Evolutionary conservation across 1,140 invertebrate genomes (phyloP).

Genomic region (Vollenhovia emeryi): DNA sequence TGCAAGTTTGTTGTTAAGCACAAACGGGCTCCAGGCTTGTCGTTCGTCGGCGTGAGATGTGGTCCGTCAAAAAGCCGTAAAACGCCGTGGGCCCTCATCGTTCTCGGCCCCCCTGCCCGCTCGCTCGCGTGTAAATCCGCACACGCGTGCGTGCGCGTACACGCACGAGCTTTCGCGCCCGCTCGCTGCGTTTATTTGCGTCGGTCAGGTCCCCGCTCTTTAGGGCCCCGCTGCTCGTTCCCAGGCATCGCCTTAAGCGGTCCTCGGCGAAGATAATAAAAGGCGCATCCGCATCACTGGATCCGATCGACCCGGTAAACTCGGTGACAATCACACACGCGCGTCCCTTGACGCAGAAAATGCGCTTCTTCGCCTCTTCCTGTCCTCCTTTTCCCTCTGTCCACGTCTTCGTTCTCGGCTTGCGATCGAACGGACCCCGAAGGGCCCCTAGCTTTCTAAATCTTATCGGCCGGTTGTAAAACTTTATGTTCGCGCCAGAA

Average conservation of each 20-base stretch:
- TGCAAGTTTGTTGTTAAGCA: constrained; percentile 78
- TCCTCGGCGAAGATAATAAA: constrained; percentile 66
- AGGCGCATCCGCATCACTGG: constrained; percentile 58
- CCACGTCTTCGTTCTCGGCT: neutral
- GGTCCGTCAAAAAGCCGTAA: constrained; percentile 83
- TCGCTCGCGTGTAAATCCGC: constrained; percentile 5
- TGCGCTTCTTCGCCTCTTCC: neutral
- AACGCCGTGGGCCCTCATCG: constrained; percentile 77
- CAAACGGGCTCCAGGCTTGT: constrained; percentile 65
- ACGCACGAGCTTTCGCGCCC: constrained; percentile 46
- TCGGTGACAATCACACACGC: constrained; percentile 60
- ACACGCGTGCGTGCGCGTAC: neutral
- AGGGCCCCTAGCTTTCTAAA: constrained; percentile 48
- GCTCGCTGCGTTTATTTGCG: constrained; percentile 61
- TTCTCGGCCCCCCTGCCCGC: constrained; percentile 58
- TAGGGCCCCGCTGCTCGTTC: constrained; percentile 61
- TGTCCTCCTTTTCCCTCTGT: neutral
- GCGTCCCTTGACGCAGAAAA: constrained; percentile 34
- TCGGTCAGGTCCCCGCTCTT: constrained; percentile 44
- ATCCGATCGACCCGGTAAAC: constrained; percentile 67
- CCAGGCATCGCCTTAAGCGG: constrained; percentile 67
- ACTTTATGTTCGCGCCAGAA: constrained; percentile 53
- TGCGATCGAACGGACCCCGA: constrained; percentile 27
- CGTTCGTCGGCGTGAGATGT: constrained; percentile 81
- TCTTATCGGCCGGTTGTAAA: constrained; percentile 58